phyloP scores from a whole-genome alignment of 2,113 vertebrate genomes.

The Trogon surrucura region DNA sequence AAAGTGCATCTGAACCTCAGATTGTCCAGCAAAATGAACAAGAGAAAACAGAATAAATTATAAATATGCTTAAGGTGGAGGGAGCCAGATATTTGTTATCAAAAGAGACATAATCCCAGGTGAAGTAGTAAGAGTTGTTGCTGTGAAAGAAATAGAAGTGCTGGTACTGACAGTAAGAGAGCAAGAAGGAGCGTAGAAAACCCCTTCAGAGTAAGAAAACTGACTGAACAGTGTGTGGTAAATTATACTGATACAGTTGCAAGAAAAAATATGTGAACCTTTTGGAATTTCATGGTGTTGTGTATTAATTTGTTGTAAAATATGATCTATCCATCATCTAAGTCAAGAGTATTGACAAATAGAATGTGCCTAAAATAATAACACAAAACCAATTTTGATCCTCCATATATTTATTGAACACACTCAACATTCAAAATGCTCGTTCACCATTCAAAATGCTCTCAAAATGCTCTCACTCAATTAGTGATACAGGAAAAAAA shows the following conservation, averaged over 20 bases:
- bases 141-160: background rate
- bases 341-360: too few relatives aligned
- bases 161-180: background rate
- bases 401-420: too few relatives aligned
- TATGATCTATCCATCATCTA: too few relatives aligned
- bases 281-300: too few relatives aligned
- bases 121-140: background rate
- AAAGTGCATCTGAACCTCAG: background rate
- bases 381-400: too few relatives aligned
- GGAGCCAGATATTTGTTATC: background rate
- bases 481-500: background rate
- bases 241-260: background rate
- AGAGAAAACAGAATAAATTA: background rate
- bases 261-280: too few relatives aligned
- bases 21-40: background rate
- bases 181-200: background rate
- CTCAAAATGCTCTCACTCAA: too few relatives aligned
- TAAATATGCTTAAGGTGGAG: background rate
- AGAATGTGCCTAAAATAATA: too few relatives aligned
- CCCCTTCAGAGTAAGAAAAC: background rate
- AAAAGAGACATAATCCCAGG: background rate
- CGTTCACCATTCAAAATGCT: too few relatives aligned
- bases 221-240: background rate
- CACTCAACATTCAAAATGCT: too few relatives aligned
- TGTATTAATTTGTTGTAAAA: too few relatives aligned